Evolutionary conservation across 2,888 invertebrate genomes (phyloP).

Genomic region (Drosophila atripex): DNA sequence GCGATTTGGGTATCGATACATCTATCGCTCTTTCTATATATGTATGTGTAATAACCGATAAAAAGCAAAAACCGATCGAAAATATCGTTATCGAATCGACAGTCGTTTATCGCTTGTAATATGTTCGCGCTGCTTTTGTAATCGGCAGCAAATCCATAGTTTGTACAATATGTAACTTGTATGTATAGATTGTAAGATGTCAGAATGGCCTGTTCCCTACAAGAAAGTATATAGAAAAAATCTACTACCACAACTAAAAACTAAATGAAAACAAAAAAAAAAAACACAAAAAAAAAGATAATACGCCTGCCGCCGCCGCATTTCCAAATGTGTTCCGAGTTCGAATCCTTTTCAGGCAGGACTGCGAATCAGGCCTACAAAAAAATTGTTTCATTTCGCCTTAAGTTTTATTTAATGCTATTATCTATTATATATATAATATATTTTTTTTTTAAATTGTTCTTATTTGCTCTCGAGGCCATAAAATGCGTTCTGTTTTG

Average conservation of each 20-base stretch:
- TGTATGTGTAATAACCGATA: slow-evolving; percentile 1
- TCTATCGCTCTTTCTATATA: not conserved
- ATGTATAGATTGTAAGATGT: slow-evolving; percentile 34
- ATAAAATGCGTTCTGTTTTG: slow-evolving; percentile 56
- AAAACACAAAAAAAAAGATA: not conserved
- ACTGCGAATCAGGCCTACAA: slow-evolving; percentile 1
- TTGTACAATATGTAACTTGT: slow-evolving; percentile 44
- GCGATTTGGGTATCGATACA: not conserved
- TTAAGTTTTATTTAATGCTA: slow-evolving; percentile 16
- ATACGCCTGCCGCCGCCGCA: slow-evolving; percentile 22
- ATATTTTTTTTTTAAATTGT: slow-evolving; percentile 32
- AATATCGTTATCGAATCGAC: slow-evolving; percentile 8
- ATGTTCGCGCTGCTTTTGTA: slow-evolving; percentile 13
- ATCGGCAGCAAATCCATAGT: slow-evolving; percentile 31
- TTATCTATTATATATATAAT: slow-evolving; percentile 16
- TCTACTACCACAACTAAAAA: not conserved
- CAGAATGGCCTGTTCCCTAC: slow-evolving; percentile 5
- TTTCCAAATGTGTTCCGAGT: slow-evolving; percentile 42
- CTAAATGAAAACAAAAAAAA: not conserved
- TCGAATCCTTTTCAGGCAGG: slow-evolving; percentile 8
- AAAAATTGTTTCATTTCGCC: slow-evolving; percentile 15
- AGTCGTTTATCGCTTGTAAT: slow-evolving; percentile 26
- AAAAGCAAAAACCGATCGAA: not conserved
- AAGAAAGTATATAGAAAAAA: not conserved
- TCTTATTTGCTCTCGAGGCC: slow-evolving; percentile 56